Evolutionary conservation across 1,140 invertebrate species (phyloP), one percentile per base, ranked within the genome.

Genomic region (Euura lappo): DNA sequence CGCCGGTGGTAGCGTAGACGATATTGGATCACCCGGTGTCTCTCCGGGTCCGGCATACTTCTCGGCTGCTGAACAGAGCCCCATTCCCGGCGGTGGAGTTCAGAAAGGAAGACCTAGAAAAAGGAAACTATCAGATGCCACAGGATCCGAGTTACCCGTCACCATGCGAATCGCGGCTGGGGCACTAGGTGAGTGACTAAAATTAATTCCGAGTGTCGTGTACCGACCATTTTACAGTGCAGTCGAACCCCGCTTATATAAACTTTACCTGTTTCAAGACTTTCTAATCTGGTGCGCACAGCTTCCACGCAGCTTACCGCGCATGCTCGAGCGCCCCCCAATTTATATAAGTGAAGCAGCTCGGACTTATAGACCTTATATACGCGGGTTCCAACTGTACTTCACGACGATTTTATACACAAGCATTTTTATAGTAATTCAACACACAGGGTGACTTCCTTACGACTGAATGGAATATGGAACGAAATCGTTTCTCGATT

Each of bases 31-130:
- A 83, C 89, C 73, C 44, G 86, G 91, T 85, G 83, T 93, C 88
- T 81, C 91, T 86, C 75, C 91, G 82, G 78, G 92, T 87, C 87
- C 93, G 84, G 84, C 91, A 83, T 85, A 87, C 85, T 79, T 90
- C 86, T 83, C 90, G 85, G 76, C 89, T 82, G 76, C 90, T 77
- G 81, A 90, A 82, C 85, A 88, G 79, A 88, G 80, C 77, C 85
- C 83, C 45, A 84, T 83, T 45, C 89, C 88, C 45, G 89, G 88
- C 44, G 89, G 89, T 10, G 83, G 87, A 1, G 89, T 89, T 28
- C 93, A 94, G 75, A 97, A 97, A 85, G 95, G 95, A 3, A 86
- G 96, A 47, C 95, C 95, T 0, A 89, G 95, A 77, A 97, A 97
- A 84, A 89, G 94, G 83, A 96, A 95, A 85, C 81, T 91, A 7